phyloP scores from a whole-genome alignment of 1,140 invertebrate genomes.

The Papilio xuthus region DNA sequence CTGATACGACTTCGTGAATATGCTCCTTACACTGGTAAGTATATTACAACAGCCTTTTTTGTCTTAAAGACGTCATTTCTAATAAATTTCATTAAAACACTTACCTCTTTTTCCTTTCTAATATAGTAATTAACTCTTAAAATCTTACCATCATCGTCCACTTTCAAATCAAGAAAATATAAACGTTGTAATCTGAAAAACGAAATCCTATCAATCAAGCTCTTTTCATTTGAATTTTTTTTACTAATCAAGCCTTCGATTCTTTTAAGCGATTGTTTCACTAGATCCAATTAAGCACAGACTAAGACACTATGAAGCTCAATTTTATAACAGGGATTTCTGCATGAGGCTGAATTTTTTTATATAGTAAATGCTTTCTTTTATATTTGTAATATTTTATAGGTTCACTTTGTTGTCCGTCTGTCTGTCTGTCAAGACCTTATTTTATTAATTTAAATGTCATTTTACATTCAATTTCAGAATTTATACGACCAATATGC shows the following conservation, averaged over 20 bases:
- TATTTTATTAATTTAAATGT: background rate
- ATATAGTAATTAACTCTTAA: too few relatives aligned
- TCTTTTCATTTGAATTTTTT: background rate
- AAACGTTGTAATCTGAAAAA: background rate
- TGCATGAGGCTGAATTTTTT: too few relatives aligned
- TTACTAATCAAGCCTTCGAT: background rate
- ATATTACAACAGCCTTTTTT: too few relatives aligned
- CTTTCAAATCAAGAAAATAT: background rate
- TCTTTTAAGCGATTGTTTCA: background rate
- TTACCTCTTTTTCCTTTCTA: too few relatives aligned
- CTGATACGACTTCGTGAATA: constrained; percentile 56
- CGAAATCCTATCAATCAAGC: constrained; percentile 9
- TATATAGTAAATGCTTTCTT: too few relatives aligned
- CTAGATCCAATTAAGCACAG: background rate
- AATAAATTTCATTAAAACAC: too few relatives aligned
- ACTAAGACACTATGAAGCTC: background rate
- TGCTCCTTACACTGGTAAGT: constrained; percentile 67
- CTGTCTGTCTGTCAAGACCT: too few relatives aligned
- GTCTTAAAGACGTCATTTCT: too few relatives aligned
- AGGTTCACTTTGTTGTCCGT: too few relatives aligned
- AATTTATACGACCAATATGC: constrained; percentile 70
- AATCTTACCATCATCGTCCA: background rate
- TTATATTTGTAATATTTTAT: too few relatives aligned
- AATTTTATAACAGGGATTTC: too few relatives aligned
- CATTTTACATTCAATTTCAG: constrained; percentile 51